Percentiles rank a stretch among this genome's conserved stretches.
Evolutionary conservation across 2,888 invertebrate species (phyloP).

Genomic region (Meghimatium bilineatum): DNA sequence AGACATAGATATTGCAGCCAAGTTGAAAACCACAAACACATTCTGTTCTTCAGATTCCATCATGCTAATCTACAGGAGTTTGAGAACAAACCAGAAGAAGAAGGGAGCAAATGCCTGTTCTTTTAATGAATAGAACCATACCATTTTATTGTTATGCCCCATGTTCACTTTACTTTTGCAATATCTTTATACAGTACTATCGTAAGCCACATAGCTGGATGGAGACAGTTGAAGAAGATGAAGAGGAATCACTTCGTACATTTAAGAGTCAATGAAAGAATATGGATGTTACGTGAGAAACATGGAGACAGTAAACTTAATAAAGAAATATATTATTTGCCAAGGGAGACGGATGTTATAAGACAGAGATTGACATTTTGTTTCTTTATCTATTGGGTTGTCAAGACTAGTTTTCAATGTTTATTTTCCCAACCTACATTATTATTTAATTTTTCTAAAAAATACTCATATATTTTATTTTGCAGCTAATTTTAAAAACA

Average conservation of each 20-base stretch:
- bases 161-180: not conserved
- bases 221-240: constrained; percentile 54
- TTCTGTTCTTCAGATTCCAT: too few species aligned
- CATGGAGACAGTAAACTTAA: not conserved
- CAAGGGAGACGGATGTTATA: too few species aligned
- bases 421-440: too few species aligned
- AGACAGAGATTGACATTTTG: not conserved
- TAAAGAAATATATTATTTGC: not conserved
- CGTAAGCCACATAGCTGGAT: constrained; percentile 55
- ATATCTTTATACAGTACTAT: constrained; percentile 54
- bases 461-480: not conserved
- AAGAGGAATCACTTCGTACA: constrained; percentile 33
- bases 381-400: not conserved
- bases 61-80: too few species aligned
- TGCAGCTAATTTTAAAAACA: not conserved
- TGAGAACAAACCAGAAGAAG: too few species aligned
- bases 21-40: too few species aligned
- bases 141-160: too few species aligned
- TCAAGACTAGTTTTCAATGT: not conserved
- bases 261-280: constrained; percentile 16
- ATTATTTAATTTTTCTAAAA: too few species aligned
- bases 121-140: too few species aligned
- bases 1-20: too few species aligned
- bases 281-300: not conserved
- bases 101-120: too few species aligned